These are phyloP conservation scores for Halcyon malimbica DNA, from an alignment of 2,113 vertebrate species.

Conservation along the genomic window DNA sequence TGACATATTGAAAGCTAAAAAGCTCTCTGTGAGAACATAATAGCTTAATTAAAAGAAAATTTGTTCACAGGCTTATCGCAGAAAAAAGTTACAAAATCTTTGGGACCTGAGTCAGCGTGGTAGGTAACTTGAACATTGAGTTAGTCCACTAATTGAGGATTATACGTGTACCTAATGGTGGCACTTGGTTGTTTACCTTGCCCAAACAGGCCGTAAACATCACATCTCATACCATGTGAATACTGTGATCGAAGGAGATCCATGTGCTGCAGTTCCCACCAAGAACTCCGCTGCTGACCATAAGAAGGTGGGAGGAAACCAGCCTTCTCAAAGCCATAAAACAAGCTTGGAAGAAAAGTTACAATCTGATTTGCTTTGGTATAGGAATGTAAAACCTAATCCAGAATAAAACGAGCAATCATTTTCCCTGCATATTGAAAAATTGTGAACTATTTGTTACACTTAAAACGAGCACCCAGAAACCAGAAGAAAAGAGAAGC, in stretches of 20 bases:
- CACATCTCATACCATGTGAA: accelerated
- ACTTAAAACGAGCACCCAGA: not conserved
- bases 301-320: not conserved
- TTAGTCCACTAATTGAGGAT: not conserved
- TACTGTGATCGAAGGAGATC: not conserved
- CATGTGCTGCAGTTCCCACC: not conserved
- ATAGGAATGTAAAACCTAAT: not conserved
- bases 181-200: not conserved
- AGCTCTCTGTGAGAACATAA: not conserved
- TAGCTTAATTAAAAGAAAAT: constrained; percentile 3
- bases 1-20: constrained; percentile 51
- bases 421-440: not conserved
- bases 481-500: not conserved
- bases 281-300: not conserved
- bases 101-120: not conserved
- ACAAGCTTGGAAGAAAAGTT: not conserved
- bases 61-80: not conserved
- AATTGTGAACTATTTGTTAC: not conserved
- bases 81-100: not conserved
- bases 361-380: not conserved
- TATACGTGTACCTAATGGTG: not conserved
- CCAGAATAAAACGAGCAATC: not conserved
- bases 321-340: not conserved
- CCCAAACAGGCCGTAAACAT: not conserved
- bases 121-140: not conserved